Evolutionary conservation across 2,113 vertebrate species (phyloP).

Genomic region (Melozone crissalis): DNA sequence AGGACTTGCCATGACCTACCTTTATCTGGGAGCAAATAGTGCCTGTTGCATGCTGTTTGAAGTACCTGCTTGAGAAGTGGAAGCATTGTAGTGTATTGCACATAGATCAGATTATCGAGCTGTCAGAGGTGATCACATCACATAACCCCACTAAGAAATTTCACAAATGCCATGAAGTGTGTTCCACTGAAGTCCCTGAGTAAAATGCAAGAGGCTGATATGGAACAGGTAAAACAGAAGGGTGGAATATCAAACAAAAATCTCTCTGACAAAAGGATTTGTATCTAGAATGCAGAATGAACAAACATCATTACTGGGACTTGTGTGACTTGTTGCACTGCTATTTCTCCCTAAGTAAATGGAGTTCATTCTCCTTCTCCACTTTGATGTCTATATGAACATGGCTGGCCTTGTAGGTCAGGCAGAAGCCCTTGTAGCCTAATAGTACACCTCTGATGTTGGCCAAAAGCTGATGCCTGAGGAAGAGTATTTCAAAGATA

Average conservation of each 20-base stretch:
- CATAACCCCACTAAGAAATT: not conserved
- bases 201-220: not conserved
- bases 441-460: not conserved
- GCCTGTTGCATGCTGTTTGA: not conserved
- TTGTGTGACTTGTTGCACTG: not conserved
- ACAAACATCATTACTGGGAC: not conserved
- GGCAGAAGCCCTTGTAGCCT: not conserved
- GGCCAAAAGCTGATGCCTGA: not conserved
- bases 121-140: not conserved
- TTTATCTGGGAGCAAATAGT: conserved; percentile 35
- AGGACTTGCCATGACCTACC: not conserved
- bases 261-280: not conserved
- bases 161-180: not conserved
- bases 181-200: not conserved
- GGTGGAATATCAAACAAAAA: not conserved
- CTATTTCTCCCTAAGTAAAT: not conserved
- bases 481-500: conserved; percentile 16
- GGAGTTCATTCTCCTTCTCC: not conserved
- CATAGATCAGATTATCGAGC: not conserved
- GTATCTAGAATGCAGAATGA: not conserved
- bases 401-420: not conserved
- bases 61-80: not conserved
- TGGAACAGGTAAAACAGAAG: not conserved
- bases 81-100: not conserved
- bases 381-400: not conserved